A percentile compares a stretch with the other conserved stretches of the same genome.
Evolutionary conservation across 2,888 invertebrate species (phyloP).

Genomic region (Steromphala cineraria): DNA sequence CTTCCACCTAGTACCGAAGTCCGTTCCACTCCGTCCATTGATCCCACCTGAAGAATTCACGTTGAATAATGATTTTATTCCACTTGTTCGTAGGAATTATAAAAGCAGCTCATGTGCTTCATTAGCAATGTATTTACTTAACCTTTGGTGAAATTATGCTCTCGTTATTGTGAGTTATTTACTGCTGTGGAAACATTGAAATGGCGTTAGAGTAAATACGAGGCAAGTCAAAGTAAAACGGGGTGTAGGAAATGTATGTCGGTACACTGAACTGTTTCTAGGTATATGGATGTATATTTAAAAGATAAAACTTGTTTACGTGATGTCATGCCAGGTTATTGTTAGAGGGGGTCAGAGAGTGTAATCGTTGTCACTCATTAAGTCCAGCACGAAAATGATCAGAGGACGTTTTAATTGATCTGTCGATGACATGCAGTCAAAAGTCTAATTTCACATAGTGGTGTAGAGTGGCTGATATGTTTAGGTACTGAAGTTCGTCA

Average conservation of each 20-base stretch:
- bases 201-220: neutral
- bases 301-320: neutral
- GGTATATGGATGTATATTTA: neutral
- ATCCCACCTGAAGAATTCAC: neutral
- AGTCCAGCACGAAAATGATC: too few species aligned
- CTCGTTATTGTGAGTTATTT: neutral
- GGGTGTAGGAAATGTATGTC: neutral
- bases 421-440: too few species aligned
- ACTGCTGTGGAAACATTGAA: neutral
- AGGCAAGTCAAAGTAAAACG: neutral
- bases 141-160: neutral
- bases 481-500: too few species aligned
- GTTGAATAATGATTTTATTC: slow-evolving; percentile 6
- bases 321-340: neutral
- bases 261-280: neutral
- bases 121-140: neutral
- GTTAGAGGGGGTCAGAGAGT: neutral
- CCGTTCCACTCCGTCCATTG: neutral
- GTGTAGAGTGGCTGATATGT: too few species aligned
- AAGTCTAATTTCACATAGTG: too few species aligned
- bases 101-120: neutral
- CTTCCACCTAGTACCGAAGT: neutral
- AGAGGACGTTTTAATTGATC: too few species aligned
- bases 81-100: neutral
- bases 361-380: neutral